These are phyloP conservation scores for Poecilobothrus nobilitatus DNA, from an alignment of 2,888 invertebrate genomes.

Conservation along the genomic window DNA sequence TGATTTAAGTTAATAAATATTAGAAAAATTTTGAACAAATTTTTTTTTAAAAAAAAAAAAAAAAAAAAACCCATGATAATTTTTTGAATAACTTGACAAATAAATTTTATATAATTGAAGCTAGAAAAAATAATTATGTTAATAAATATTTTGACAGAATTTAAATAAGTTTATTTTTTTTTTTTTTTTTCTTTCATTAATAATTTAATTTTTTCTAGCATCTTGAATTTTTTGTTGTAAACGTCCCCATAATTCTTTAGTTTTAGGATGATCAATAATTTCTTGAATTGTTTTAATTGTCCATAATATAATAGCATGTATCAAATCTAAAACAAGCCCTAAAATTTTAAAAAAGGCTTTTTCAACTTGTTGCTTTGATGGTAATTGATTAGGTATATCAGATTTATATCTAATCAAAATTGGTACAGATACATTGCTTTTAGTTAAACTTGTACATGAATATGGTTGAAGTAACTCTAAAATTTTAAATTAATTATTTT, in stretches of 20 bases:
- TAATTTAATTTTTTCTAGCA: constrained; percentile 28
- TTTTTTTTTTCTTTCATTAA: too few species aligned
- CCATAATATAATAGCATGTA: constrained; percentile 13
- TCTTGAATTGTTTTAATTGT: constrained; percentile 19
- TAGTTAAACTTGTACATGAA: background rate
- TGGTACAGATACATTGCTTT: background rate
- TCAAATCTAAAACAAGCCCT: constrained; percentile 34
- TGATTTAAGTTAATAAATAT: too few species aligned
- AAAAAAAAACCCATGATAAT: too few species aligned
- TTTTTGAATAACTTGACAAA: too few species aligned
- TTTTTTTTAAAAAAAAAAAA: too few species aligned
- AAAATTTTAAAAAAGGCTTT: constrained; percentile 33
- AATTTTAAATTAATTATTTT: background rate
- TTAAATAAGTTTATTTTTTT: too few species aligned
- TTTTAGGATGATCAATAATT: constrained; percentile 27
- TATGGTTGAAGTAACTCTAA: background rate
- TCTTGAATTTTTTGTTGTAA: constrained; percentile 34
- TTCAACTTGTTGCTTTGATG: constrained; percentile 34
- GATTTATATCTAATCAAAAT: constrained; percentile 11
- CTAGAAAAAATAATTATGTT: too few species aligned
- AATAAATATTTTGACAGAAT: too few species aligned
- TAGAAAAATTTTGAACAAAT: too few species aligned
- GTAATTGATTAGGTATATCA: constrained; percentile 24
- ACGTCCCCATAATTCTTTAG: constrained; percentile 30
- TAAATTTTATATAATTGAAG: too few species aligned